A percentile compares a stretch with the other conserved stretches of the same genome.
These are phyloP conservation scores for Pachydiplax longipennis DNA, from an alignment of 2,888 invertebrate species.

Conservation along the genomic window DNA sequence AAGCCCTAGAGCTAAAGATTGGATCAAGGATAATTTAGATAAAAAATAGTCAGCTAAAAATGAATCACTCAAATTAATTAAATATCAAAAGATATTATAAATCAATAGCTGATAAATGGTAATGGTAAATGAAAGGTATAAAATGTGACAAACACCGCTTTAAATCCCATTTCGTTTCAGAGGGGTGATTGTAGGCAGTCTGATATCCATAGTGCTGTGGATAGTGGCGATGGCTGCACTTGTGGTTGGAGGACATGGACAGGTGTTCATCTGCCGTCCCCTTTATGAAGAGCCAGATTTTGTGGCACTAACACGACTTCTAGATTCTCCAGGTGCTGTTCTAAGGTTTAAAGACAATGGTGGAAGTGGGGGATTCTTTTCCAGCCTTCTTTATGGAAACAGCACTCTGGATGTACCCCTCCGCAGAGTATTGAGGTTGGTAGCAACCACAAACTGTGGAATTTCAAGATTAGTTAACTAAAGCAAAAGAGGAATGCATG, in stretches of 20 bases:
- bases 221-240: constrained; percentile 65
- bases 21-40: too few species aligned
- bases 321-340: constrained; percentile 72
- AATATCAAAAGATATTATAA: too few species aligned
- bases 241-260: constrained; percentile 70
- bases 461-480: too few species aligned
- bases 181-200: constrained; percentile 66
- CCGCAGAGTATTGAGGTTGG: constrained; percentile 64
- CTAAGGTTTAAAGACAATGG: constrained; percentile 55
- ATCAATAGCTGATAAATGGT: too few species aligned
- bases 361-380: constrained; percentile 63
- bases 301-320: constrained; percentile 68
- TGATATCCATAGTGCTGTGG: constrained; percentile 70
- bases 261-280: constrained; percentile 75
- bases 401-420: constrained; percentile 65
- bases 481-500: too few species aligned
- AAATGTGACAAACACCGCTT: too few species aligned
- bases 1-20: too few species aligned
- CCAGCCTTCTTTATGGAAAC: constrained; percentile 65
- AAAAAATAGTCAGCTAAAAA: too few species aligned
- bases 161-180: constrained; percentile 55
- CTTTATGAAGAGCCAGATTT: constrained; percentile 74
- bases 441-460: neutral
- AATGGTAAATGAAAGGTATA: too few species aligned
- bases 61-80: too few species aligned